phyloP scores from a whole-genome alignment of 2,888 invertebrate genomes.

The Tuberolachnus salignus region DNA sequence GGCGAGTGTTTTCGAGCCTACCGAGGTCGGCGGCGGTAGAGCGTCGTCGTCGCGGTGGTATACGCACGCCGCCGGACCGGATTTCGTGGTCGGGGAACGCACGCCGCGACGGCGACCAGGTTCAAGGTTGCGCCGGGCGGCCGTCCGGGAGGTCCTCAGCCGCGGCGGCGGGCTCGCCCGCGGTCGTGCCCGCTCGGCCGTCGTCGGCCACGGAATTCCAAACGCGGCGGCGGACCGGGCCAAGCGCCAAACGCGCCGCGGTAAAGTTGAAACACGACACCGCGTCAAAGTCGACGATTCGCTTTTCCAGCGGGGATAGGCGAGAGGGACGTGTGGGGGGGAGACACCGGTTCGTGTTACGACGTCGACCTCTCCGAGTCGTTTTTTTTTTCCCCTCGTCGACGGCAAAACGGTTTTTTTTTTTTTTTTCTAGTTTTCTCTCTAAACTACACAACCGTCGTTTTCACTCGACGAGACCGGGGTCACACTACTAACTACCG shows the following conservation, averaged over 20 bases:
- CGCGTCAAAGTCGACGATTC: conserved; percentile 16
- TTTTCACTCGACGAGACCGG: too few species aligned
- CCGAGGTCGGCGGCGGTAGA: background rate
- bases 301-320: background rate
- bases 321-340: too few species aligned
- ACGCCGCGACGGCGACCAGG: conserved; percentile 7
- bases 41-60: background rate
- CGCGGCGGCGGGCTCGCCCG: background rate
- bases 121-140: conserved; percentile 23
- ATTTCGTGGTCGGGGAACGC: conserved; percentile 1
- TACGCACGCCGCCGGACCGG: conserved; percentile 3
- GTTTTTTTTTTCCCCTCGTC: background rate
- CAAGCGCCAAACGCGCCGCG: conserved; percentile 49
- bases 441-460: too few species aligned
- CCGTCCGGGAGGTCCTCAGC: background rate
- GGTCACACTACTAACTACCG: too few species aligned
- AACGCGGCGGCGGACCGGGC: background rate
- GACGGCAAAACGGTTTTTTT: too few species aligned
- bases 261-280: conserved; percentile 50
- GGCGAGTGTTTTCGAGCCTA: background rate
- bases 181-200: background rate
- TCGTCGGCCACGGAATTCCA: conserved; percentile 25
- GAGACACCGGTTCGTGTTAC: conserved; percentile 7
- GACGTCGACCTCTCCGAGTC: background rate
- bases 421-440: too few species aligned